Conservation (phyloP, 2,888 invertebrate genomes). For the Halictus ligatus region DNA sequence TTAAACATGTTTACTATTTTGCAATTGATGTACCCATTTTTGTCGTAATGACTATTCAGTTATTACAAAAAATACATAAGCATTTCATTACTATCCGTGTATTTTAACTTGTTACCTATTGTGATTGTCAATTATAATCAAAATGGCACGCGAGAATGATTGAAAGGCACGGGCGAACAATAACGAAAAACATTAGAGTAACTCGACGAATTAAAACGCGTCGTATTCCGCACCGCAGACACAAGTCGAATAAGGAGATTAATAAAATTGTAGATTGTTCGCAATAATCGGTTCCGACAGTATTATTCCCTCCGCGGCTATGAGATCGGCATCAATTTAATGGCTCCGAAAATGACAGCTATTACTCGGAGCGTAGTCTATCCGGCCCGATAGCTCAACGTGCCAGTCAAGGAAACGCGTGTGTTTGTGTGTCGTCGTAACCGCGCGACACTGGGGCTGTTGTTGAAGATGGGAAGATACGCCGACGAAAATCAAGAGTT, state of each 20-base stretch:
- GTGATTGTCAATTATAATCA: not conserved
- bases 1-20: not conserved
- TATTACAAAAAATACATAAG: no score
- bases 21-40: no score
- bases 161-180: not conserved
- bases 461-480: no score
- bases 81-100: no score
- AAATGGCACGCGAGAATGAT: not conserved
- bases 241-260: conserved; percentile 19
- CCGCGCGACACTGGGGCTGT: not conserved
- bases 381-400: not conserved
- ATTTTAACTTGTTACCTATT: no score
- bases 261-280: conserved; percentile 50
- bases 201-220: not conserved
- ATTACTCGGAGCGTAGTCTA: conserved; percentile 31
- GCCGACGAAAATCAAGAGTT: not conserved
- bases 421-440: not conserved
- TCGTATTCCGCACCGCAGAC: not conserved
- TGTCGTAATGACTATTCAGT: no score
- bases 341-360: conserved; percentile 36
- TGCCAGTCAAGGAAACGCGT: not conserved
- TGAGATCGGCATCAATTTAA: conserved; percentile 59
- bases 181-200: not conserved
- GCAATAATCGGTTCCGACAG: conserved; percentile 36
- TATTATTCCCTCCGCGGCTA: conserved; percentile 26